phyloP scores from a whole-genome alignment of 2,797 vertebrate genomes.

The Clarias platycephalus region DNA sequence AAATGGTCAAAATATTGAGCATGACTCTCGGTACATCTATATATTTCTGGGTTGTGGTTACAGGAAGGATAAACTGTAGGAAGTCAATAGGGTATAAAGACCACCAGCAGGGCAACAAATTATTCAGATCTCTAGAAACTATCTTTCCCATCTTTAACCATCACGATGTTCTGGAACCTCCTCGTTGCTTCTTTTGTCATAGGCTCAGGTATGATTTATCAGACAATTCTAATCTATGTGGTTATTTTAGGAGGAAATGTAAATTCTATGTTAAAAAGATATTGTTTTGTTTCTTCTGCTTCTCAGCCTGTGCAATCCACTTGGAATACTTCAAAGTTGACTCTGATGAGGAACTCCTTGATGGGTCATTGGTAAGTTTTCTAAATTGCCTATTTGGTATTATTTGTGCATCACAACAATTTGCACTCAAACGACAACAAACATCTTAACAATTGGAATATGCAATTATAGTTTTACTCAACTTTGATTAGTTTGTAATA shows the following conservation, averaged over 20 bases:
- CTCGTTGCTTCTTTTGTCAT: background rate
- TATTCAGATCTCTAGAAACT: no score
- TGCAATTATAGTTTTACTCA: background rate
- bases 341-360: constrained; percentile 22
- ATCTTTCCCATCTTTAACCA: constrained; percentile 11
- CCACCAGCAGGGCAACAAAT: background rate
- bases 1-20: background rate
- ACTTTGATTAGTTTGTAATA: background rate
- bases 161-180: background rate
- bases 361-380: constrained; percentile 4
- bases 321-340: constrained; percentile 19
- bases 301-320: constrained; percentile 1
- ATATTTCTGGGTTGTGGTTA: background rate
- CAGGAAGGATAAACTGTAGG: no score
- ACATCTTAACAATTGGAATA: background rate
- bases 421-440: background rate
- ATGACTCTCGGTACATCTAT: background rate
- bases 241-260: background rate
- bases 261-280: background rate
- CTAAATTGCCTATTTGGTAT: background rate
- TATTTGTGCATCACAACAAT: background rate
- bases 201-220: background rate
- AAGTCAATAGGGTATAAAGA: background rate
- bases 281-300: background rate
- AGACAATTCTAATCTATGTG: background rate